Base-by-base conservation (phyloP, 2,797 vertebrate species). In the Sebastes paucispinis region DNA sequence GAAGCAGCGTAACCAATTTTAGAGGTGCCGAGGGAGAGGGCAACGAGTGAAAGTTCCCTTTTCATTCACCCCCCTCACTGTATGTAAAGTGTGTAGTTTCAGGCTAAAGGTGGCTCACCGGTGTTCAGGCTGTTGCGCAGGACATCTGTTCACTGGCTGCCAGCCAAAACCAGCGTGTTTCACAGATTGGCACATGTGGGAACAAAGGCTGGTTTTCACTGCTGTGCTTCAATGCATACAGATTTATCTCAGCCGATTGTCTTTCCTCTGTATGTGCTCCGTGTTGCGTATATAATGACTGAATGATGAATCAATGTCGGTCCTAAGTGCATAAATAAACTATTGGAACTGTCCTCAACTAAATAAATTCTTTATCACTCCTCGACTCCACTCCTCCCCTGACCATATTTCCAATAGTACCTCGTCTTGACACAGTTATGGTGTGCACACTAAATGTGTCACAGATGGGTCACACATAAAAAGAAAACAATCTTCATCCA, bases 71-170 rank as follows among this genome's bases (percentile, higher is more conserved):
- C 54, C 50, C 32, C 16, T 60, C 34, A 2, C 52, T 72, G 16
- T 54, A 74, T 65, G 24, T 73, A 59, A 68, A 75, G 50, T 58
- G 60, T 34, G 22, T 62, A 54, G 52, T 68, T 57, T 58, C 18
- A 62, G 65, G 80, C 69, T 77, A 74, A 83, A 85, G 72, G 80
- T 84, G 78, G 60, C 24, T 65, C 54, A 70, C 75, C 59, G 36
- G 52, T 68, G 24, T 67, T 73, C 16, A 13, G 36, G 77, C 34
- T 60, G 52, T 31, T 73, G 77, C 68, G 24, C 63, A 36, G 73
- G 43, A 75, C 78, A 82, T 86, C 72, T 80, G 85, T 67, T 87
- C 60, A 70, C 50, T 81, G 82, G 86, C 79, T 68, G 52, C 20
- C 65, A 50, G 79, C 81, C 81, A 77, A 60, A 66, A 52, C 3